phyloP scores from a whole-genome alignment of 2,888 invertebrate species.

The Lagria hirta region DNA sequence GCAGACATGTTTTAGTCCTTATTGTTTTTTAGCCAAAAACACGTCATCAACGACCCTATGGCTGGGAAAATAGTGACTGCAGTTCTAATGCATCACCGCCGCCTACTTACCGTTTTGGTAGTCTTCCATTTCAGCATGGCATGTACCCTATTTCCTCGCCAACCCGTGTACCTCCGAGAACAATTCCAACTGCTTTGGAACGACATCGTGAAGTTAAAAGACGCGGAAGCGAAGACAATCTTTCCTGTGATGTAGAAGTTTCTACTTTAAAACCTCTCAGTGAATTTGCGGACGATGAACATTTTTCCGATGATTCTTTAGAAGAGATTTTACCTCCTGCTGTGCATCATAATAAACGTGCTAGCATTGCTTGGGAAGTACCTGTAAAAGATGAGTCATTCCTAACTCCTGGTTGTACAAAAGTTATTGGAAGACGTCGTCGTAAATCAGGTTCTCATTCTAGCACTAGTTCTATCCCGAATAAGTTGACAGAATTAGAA shows the following conservation, averaged over 20 bases:
- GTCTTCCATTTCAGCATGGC: constrained; percentile 66
- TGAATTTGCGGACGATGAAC: constrained; percentile 59
- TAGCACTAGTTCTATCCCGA: constrained; percentile 73
- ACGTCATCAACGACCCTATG: constrained; percentile 72
- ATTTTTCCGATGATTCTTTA: constrained; percentile 82
- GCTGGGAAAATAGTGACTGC: constrained; percentile 63
- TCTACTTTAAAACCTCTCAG: constrained; percentile 45
- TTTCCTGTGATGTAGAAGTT: constrained; percentile 50
- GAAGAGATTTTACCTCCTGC: constrained; percentile 73
- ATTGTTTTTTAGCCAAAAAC: constrained; percentile 67
- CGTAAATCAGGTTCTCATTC: constrained; percentile 59
- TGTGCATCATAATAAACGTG: constrained; percentile 64
- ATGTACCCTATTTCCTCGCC: constrained; percentile 62
- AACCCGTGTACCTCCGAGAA: constrained; percentile 62
- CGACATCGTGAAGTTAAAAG: constrained; percentile 79
- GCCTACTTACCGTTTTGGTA: constrained; percentile 66
- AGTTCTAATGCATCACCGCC: constrained; percentile 59
- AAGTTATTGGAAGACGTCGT: constrained; percentile 46
- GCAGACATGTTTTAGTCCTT: neutral
- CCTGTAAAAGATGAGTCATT: constrained; percentile 72
- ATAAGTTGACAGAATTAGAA: constrained; percentile 65
- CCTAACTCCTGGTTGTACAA: constrained; percentile 62
- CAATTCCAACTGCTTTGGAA: constrained; percentile 71
- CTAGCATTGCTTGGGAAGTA: constrained; percentile 86
- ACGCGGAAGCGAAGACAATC: constrained; percentile 50